Conservation (phyloP, 2,113 vertebrate species). For the Aspidoscelis tigris region DNA sequence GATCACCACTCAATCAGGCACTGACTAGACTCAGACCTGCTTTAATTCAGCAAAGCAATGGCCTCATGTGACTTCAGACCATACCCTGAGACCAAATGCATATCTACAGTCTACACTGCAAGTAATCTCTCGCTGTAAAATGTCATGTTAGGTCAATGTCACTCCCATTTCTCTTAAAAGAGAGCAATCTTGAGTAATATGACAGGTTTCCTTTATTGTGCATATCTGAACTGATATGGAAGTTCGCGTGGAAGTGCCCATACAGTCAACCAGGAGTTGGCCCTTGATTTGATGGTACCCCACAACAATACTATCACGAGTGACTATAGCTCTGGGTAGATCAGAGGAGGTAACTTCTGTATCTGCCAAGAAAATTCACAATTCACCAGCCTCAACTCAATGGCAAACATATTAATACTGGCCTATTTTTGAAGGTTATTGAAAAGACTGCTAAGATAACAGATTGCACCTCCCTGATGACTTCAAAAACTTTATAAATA, state of each 20-base stretch:
- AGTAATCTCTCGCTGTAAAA: neutral
- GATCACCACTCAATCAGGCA: too few relatives aligned
- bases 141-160: neutral
- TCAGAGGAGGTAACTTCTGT: too few relatives aligned
- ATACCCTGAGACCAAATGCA: neutral
- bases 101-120: neutral
- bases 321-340: too few relatives aligned
- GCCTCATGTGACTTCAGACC: too few relatives aligned
- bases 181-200: too few relatives aligned
- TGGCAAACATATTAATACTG: neutral
- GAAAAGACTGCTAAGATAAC: neutral
- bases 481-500: neutral
- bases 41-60: too few relatives aligned
- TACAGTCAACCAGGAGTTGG: too few relatives aligned
- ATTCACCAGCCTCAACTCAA: neutral
- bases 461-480: neutral
- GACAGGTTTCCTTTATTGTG: neutral
- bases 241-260: too few relatives aligned
- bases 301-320: too few relatives aligned
- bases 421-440: neutral
- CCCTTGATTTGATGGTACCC: too few relatives aligned
- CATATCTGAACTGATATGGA: neutral
- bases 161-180: neutral
- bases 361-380: neutral
- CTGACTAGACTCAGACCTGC: too few relatives aligned